Evolutionary conservation across 92 coral and sea anemone genomes (phyloP).

Genomic region (Zoanthus sociatus): DNA sequence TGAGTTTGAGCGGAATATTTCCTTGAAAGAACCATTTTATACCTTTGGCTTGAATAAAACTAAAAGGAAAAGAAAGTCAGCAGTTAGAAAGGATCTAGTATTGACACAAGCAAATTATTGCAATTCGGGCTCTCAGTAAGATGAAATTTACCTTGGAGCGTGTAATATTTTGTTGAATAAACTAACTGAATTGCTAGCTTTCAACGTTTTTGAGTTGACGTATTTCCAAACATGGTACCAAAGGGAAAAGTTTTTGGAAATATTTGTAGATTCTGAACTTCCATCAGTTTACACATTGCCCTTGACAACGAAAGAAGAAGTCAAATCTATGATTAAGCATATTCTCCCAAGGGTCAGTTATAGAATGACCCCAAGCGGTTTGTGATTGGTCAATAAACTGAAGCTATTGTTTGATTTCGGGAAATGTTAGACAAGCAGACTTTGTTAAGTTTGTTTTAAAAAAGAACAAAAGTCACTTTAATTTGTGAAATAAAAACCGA

Average conservation of each 20-base stretch:
- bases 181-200: background rate
- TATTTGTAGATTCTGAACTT: background rate
- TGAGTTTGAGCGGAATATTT: conserved; percentile 87
- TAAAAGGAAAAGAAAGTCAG: background rate
- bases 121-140: background rate
- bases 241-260: background rate
- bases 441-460: background rate
- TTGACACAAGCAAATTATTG: background rate
- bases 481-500: too few species aligned
- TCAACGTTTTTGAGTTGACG: background rate
- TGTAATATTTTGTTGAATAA: background rate
- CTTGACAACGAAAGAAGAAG: conserved; percentile 56
- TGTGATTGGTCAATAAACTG: conserved; percentile 16
- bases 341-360: conserved; percentile 38
- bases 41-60: background rate
- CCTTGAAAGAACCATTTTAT: conserved; percentile 67
- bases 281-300: conserved; percentile 54
- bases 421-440: background rate
- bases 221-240: background rate
- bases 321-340: background rate
- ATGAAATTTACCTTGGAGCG: background rate
- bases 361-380: conserved; percentile 31
- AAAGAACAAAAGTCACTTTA: too few species aligned
- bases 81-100: background rate
- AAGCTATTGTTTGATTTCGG: conserved; percentile 12